A percentile compares a stretch with the other conserved stretches of the same genome.
phyloP scores from a whole-genome alignment of 1,140 invertebrate genomes.

The Helicoverpa armigera region DNA sequence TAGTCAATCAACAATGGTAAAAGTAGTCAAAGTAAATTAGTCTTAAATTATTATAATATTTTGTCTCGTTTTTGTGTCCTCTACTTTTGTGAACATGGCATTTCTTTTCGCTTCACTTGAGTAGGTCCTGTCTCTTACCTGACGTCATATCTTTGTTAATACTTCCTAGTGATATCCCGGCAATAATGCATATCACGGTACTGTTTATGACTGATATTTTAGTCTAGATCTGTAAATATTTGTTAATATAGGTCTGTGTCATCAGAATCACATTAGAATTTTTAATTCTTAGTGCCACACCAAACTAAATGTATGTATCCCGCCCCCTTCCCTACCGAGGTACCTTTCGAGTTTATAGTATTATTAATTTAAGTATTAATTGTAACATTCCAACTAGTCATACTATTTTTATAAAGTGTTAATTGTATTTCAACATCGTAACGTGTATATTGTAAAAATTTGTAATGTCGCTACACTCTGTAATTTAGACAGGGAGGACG shows the following conservation, averaged over 20 bases:
- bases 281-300: slow-evolving; percentile 71
- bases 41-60: slow-evolving; percentile 2
- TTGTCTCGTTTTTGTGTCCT: slow-evolving; percentile 1
- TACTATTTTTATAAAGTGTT: slow-evolving; percentile 67
- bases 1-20: slow-evolving; percentile 14
- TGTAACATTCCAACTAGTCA: slow-evolving; percentile 59
- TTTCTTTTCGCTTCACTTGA: slow-evolving; percentile 42
- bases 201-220: slow-evolving; percentile 75
- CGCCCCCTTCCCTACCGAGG: slow-evolving; percentile 57
- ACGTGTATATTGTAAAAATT: slow-evolving; percentile 37
- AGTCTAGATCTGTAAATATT: slow-evolving; percentile 49
- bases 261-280: slow-evolving; percentile 65
- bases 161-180: slow-evolving; percentile 80
- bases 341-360: slow-evolving; percentile 64
- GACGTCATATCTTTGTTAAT: slow-evolving; percentile 67
- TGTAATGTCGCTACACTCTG: slow-evolving; percentile 42
- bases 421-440: slow-evolving; percentile 55
- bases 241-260: slow-evolving; percentile 49
- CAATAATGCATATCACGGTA: slow-evolving; percentile 84
- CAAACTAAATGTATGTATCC: slow-evolving; percentile 58
- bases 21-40: slow-evolving; percentile 7
- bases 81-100: slow-evolving; percentile 23
- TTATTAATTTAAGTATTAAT: slow-evolving; percentile 56
- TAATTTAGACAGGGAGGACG: slow-evolving; percentile 39
- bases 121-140: slow-evolving; percentile 22